A percentile compares a stretch with the other conserved stretches of the same genome.
Evolutionary conservation across 2,888 invertebrate genomes (phyloP).

Genomic region (Stramonita haemastoma): DNA sequence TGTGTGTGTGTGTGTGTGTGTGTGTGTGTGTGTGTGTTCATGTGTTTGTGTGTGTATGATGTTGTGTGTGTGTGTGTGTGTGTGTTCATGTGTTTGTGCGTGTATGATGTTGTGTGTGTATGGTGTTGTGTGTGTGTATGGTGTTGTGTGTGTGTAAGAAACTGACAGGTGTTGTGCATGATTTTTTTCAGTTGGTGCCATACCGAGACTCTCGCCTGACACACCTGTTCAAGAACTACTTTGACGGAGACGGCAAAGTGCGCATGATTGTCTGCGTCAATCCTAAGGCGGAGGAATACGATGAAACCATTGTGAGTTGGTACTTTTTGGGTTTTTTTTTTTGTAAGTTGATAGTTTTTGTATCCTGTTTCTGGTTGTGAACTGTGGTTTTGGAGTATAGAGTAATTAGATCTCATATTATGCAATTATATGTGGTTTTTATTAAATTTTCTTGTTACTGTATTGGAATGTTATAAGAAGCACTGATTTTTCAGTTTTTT

Average conservation of each 20-base stretch:
- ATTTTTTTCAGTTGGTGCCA: slow-evolving; percentile 84
- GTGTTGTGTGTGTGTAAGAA: too few species aligned
- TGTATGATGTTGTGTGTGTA: background rate
- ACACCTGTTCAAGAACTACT: slow-evolving; percentile 96
- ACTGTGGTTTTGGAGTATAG: too few species aligned
- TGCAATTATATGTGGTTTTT: too few species aligned
- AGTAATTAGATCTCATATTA: too few species aligned
- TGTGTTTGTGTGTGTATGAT: too few species aligned
- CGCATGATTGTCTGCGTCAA: slow-evolving; percentile 98
- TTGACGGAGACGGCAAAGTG: slow-evolving; percentile 97
- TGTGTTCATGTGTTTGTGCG: background rate
- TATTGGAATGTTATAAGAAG: too few species aligned
- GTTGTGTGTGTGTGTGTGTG: too few species aligned
- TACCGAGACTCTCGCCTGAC: slow-evolving; percentile 97
- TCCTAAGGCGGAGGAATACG: slow-evolving; percentile 93
- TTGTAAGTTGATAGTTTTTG: background rate
- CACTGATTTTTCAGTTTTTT: too few species aligned
- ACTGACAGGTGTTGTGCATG: background rate
- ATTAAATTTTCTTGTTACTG: too few species aligned
- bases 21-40: too few species aligned
- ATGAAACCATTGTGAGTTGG: slow-evolving; percentile 89
- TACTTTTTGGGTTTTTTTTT: background rate
- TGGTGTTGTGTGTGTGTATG: too few species aligned
- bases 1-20: too few species aligned
- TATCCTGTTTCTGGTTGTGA: background rate